Conservation (phyloP, 2,888 invertebrate species). For the Scaeva pyrastri region DNA sequence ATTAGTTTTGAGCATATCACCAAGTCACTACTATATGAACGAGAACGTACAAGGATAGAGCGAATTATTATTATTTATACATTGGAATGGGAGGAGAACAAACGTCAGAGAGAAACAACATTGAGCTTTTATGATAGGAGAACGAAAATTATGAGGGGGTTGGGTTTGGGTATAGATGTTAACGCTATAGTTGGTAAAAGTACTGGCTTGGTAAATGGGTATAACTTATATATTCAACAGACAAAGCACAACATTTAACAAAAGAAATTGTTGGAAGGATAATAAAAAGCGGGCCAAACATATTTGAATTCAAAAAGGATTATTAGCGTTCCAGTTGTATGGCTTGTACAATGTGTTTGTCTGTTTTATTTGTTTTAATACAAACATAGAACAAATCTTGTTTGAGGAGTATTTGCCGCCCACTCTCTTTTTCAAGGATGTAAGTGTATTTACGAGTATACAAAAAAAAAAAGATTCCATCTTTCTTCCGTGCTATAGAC, state of each 20-base stretch:
- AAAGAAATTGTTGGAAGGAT: not conserved
- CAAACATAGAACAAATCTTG: constrained; percentile 36
- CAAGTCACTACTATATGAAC: constrained; percentile 18
- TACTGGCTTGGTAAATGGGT: not conserved
- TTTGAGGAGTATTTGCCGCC: constrained; percentile 36
- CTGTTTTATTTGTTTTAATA: not conserved
- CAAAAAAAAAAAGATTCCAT: constrained; percentile 27
- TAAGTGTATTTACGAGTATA: not conserved
- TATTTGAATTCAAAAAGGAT: constrained; percentile 53
- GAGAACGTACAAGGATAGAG: constrained; percentile 12
- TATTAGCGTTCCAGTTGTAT: constrained; percentile 60
- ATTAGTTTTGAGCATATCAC: constrained; percentile 63
- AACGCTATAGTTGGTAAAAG: constrained; percentile 12
- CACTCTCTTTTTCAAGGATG: not conserved
- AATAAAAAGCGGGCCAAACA: constrained; percentile 62
- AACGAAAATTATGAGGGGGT: constrained; percentile 5
- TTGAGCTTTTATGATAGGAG: constrained; percentile 43
- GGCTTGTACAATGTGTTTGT: constrained; percentile 44
- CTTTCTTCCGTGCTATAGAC: constrained; percentile 46
- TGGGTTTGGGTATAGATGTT: not conserved
- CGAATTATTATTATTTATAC: not conserved
- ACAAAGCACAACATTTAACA: constrained; percentile 32
- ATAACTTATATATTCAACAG: not conserved
- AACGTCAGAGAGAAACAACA: constrained; percentile 29
- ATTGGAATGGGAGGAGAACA: not conserved